These are phyloP conservation scores for Ophioderma brevispina DNA, from an alignment of 35 echinoderm and acorn worm genomes.

Conservation along the genomic window DNA sequence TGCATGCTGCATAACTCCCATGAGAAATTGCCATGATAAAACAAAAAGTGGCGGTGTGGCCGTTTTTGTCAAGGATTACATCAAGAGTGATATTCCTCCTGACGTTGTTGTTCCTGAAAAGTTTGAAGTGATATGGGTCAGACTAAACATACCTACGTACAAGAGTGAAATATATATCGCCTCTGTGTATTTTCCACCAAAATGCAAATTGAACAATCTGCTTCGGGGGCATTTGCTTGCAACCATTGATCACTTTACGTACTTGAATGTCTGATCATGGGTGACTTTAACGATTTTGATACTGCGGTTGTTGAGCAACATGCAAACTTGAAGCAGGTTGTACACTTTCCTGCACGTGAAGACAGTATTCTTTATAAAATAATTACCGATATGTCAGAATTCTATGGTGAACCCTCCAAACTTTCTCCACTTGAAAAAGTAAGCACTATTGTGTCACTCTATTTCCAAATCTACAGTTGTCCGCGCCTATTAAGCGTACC, in stretches of 20 bases:
- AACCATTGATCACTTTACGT: neutral
- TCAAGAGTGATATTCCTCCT: no score
- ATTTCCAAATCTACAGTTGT: no score
- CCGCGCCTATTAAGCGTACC: no score
- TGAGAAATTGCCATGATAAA: no score
- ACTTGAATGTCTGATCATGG: constrained; percentile 12
- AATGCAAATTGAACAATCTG: neutral
- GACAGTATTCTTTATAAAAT: neutral
- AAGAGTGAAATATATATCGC: neutral
- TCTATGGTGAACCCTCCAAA: no score
- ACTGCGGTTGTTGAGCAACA: neutral
- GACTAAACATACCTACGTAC: neutral
- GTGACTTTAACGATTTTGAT: constrained; percentile 28
- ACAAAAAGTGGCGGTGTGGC: no score
- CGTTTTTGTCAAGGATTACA: no score
- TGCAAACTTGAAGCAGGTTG: constrained; percentile 6
- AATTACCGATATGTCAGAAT: neutral
- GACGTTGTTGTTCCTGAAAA: neutral
- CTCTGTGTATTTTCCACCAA: neutral
- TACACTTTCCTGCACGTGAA: neutral
- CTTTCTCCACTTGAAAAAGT: no score
- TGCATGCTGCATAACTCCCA: no score
- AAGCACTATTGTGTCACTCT: no score
- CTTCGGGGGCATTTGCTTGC: neutral
- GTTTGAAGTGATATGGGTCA: constrained; percentile 14